Evolutionary conservation across 2,797 vertebrate species (phyloP).

Genomic region (Coranthus polyacanthus): DNA sequence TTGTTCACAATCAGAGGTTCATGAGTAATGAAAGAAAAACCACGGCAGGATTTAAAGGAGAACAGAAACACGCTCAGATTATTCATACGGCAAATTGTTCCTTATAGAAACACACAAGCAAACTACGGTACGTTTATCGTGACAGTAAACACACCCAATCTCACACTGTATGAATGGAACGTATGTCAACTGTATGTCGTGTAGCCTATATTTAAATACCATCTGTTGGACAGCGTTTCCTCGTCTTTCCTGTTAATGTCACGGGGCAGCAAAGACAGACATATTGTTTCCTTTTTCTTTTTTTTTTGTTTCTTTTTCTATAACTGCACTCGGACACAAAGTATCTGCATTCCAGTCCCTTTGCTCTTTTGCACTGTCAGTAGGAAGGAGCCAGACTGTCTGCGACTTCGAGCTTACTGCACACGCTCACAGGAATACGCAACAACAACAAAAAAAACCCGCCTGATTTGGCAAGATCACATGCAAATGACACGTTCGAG

Average conservation of each 20-base stretch:
- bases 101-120: conserved; percentile 2
- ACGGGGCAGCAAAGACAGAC: conserved; percentile 34
- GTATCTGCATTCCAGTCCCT: conserved; percentile 53
- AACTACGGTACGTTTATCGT: neutral
- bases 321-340: conserved; percentile 56
- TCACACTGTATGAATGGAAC: neutral
- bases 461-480: conserved; percentile 31
- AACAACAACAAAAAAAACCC: neutral
- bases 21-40: neutral
- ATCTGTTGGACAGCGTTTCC: conserved; percentile 21
- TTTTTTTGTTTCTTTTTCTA: conserved; percentile 78
- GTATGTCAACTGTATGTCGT: neutral
- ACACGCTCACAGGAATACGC: conserved; percentile 33
- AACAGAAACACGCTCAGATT: conserved; percentile 14
- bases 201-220: conserved; percentile 39
- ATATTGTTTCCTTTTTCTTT: conserved; percentile 67
- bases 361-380: conserved; percentile 62
- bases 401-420: conserved; percentile 37
- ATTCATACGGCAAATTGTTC: conserved; percentile 9
- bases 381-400: conserved; percentile 78
- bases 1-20: conserved; percentile 17
- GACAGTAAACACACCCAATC: neutral
- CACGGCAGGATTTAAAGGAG: neutral
- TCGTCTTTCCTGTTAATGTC: conserved; percentile 64
- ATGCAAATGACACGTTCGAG: conserved; percentile 51